Conservation (phyloP, 2,113 vertebrate genomes). For the Gallinago paraguaiae region DNA sequence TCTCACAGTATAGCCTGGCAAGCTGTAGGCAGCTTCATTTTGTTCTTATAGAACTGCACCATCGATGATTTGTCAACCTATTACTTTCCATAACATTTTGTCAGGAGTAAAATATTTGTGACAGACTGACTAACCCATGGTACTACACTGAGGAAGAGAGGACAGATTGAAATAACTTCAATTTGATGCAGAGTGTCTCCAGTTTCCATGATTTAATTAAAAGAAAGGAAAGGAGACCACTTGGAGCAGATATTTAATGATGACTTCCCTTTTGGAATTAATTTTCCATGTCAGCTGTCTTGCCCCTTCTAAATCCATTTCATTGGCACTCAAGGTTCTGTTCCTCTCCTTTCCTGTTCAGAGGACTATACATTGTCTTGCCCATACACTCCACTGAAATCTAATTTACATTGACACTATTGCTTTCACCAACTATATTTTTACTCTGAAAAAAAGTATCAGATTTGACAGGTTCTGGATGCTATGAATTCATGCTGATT, state of each 20-base stretch:
- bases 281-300: not conserved
- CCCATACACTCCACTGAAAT: not conserved
- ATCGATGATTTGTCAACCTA: not conserved
- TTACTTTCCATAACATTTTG: not conserved
- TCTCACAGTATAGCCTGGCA: not conserved
- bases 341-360: not conserved
- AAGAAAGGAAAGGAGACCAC: not conserved
- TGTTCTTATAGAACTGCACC: not conserved
- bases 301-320: not conserved
- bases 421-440: constrained; percentile 9
- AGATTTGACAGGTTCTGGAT: constrained; percentile 51
- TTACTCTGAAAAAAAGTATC: not conserved
- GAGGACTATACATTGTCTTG: not conserved
- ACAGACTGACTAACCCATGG: not conserved
- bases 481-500: constrained; percentile 48
- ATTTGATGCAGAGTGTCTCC: not conserved
- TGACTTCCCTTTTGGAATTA: not conserved
- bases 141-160: not conserved
- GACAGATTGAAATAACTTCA: not conserved
- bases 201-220: not conserved
- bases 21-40: not conserved
- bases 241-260: not conserved
- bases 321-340: not conserved
- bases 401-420: not conserved
- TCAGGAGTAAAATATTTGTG: not conserved